These are phyloP conservation scores for Mus spicilegus DNA, from an alignment of 2,113 vertebrate species.

Conservation along the genomic window DNA sequence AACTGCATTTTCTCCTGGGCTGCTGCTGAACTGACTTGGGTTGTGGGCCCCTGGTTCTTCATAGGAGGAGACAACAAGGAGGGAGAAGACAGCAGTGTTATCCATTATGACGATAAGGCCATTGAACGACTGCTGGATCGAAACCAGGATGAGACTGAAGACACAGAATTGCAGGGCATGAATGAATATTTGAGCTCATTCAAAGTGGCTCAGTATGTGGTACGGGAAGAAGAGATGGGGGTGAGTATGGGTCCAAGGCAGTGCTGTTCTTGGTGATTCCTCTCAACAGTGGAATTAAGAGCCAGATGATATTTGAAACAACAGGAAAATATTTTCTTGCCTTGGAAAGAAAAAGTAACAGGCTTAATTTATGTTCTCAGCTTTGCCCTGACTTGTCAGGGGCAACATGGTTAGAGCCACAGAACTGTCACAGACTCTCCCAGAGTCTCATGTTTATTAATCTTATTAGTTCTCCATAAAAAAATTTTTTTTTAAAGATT, in stretches of 20 bases:
- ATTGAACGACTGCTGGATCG: slow-evolving; percentile 95
- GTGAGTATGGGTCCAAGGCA: slow-evolving; percentile 85
- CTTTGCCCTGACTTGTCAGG: slow-evolving; percentile 6
- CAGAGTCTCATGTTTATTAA: not conserved
- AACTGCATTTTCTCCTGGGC: not conserved
- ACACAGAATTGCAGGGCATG: slow-evolving; percentile 99
- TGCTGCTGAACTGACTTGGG: slow-evolving; percentile 50
- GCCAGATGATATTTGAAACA: slow-evolving; percentile 28
- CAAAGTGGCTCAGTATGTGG: slow-evolving; percentile 98
- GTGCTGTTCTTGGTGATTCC: not conserved
- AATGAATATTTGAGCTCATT: slow-evolving; percentile 99
- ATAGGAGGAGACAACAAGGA: slow-evolving; percentile 95
- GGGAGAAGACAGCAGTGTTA: slow-evolving; percentile 96
- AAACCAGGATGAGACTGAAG: slow-evolving; percentile 96
- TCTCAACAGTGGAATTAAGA: slow-evolving; percentile 9
- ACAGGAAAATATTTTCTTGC: not conserved
- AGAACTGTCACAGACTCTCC: not conserved
- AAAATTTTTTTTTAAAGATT: not conserved
- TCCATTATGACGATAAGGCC: slow-evolving; percentile 98
- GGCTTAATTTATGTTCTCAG: not conserved
- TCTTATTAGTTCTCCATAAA: slow-evolving; percentile 8
- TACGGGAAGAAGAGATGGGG: slow-evolving; percentile 98
- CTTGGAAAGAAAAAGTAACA: not conserved
- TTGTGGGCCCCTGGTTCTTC: slow-evolving; percentile 36
- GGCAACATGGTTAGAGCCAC: not conserved